phyloP scores from a whole-genome alignment of 2,113 vertebrate species.

The Paracanthobrama guichenoti region DNA sequence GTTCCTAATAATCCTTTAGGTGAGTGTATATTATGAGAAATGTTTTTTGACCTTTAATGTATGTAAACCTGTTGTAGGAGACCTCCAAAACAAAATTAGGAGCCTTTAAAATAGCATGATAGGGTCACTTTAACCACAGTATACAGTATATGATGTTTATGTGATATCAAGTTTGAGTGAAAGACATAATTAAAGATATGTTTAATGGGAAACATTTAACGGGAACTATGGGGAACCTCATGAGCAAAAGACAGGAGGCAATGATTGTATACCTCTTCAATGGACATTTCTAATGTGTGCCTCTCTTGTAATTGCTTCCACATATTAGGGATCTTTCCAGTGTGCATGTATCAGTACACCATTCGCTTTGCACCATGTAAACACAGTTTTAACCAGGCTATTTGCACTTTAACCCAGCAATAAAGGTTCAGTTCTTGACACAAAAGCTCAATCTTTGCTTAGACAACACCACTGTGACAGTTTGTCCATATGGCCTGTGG shows the following conservation, averaged over 20 bases:
- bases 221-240: neutral
- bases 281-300: neutral
- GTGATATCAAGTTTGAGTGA: neutral
- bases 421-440: constrained; percentile 1
- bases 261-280: neutral
- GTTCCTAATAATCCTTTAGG: too few relatives aligned
- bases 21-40: too few relatives aligned
- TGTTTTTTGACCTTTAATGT: too few relatives aligned
- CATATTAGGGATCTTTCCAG: neutral
- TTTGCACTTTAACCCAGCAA: neutral
- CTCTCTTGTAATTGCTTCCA: neutral
- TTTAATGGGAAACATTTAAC: neutral
- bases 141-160: too few relatives aligned
- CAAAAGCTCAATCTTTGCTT: constrained; percentile 4
- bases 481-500: constrained; percentile 3
- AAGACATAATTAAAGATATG: neutral
- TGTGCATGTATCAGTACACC: neutral
- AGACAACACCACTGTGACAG: neutral
- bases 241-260: neutral
- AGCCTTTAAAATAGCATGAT: too few relatives aligned
- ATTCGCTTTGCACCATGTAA: neutral
- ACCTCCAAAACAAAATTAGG: too few relatives aligned
- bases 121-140: too few relatives aligned
- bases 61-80: too few relatives aligned
- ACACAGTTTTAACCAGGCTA: neutral